Evolutionary conservation across 2,888 invertebrate genomes (phyloP).

Genomic region (Pimpla rufipes): DNA sequence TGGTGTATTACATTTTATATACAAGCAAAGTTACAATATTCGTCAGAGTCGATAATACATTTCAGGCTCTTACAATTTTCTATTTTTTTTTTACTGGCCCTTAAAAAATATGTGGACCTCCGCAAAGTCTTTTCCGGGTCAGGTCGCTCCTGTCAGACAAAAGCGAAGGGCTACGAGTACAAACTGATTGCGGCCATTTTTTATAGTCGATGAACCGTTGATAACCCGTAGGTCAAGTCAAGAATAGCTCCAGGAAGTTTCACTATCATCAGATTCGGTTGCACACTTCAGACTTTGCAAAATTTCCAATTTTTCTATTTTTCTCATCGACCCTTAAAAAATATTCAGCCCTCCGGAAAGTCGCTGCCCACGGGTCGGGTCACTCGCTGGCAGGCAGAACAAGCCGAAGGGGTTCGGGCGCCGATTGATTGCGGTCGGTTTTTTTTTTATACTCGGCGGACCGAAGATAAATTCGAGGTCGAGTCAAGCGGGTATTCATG

Average conservation of each 20-base stretch:
- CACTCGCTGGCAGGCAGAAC: conserved; percentile 35
- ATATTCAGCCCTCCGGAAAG: neutral
- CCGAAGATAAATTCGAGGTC: conserved; percentile 57
- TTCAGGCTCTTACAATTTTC: neutral
- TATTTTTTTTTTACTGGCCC: neutral
- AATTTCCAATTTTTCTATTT: neutral
- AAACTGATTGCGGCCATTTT: conserved; percentile 47
- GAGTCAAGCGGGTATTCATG: conserved; percentile 48
- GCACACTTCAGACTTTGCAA: neutral
- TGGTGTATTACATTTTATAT: no score
- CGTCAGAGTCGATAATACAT: neutral
- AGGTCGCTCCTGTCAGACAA: conserved; percentile 35
- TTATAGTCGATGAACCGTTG: conserved; percentile 42
- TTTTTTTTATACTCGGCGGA: conserved; percentile 42
- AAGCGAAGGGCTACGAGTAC: conserved; percentile 1
- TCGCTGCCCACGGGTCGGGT: neutral
- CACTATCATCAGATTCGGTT: neutral
- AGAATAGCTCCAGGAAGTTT: no score
- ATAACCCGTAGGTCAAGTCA: conserved; percentile 43
- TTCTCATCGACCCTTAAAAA: neutral
- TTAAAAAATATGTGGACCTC: neutral
- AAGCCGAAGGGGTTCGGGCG: conserved; percentile 1
- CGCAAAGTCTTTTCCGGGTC: neutral
- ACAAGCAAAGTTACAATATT: neutral
- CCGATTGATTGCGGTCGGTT: conserved; percentile 44